Percentiles rank a stretch among this genome's conserved stretches.
phyloP scores from a whole-genome alignment of 2,888 invertebrate genomes.

The Phymatocera aterrima region DNA sequence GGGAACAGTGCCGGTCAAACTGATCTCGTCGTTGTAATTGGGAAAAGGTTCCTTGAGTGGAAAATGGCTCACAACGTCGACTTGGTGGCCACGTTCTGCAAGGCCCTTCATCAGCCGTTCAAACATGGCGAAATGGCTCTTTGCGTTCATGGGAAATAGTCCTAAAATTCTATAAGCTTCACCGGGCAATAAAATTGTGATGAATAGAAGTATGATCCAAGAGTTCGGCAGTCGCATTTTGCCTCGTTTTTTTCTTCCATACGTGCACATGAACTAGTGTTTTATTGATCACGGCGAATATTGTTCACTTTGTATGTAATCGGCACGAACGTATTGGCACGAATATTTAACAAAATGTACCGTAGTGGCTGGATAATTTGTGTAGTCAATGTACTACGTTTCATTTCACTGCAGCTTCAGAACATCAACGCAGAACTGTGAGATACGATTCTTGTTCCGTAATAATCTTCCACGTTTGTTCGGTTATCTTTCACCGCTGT shows the following conservation, averaged over 20 bases:
- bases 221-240: background rate
- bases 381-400: too few species aligned
- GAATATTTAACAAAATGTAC: too few species aligned
- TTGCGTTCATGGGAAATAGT: conserved; percentile 73
- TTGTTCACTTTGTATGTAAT: too few species aligned
- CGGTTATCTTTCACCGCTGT: too few species aligned
- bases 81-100: conserved; percentile 72
- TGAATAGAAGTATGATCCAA: background rate
- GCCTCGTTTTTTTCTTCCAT: background rate
- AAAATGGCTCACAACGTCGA: conserved; percentile 63
- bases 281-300: too few species aligned
- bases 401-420: too few species aligned
- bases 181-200: conserved; percentile 50
- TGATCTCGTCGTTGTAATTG: background rate
- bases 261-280: background rate
- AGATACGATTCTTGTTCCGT: too few species aligned
- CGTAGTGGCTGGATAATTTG: too few species aligned
- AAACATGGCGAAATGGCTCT: conserved; percentile 75
- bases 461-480: too few species aligned
- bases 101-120: conserved; percentile 72
- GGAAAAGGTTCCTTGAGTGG: conserved; percentile 22
- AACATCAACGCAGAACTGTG: too few species aligned
- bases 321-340: too few species aligned
- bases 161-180: conserved; percentile 71
- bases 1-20: background rate